Conservation (phyloP, 1,140 invertebrate genomes). For the Drosophila athabasca region DNA sequence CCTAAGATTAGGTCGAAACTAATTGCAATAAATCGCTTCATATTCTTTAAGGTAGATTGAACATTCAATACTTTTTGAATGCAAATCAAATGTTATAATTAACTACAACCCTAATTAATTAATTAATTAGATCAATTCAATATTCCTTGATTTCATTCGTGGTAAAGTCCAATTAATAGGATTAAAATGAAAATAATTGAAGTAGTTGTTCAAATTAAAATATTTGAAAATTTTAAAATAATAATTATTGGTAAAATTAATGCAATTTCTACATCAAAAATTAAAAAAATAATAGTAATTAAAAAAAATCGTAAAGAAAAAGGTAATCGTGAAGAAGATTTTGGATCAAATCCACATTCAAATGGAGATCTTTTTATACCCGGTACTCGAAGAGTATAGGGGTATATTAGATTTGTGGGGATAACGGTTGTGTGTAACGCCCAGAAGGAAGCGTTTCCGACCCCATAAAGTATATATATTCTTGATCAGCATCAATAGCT, state of each 20-base stretch:
- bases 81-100: constrained; percentile 87
- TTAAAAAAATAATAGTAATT: no score
- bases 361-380: constrained; percentile 86
- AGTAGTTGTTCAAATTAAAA: constrained; percentile 83
- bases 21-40: no score
- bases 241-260: constrained; percentile 61
- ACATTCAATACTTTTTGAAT: constrained; percentile 85
- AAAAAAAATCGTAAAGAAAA: constrained; percentile 87
- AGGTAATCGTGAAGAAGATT: constrained; percentile 84
- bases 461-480: no score
- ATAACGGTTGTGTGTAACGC: no score
- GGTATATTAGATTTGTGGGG: no score
- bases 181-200: no score
- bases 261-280: constrained; percentile 83
- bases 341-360: constrained; percentile 87
- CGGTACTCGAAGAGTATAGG: no score
- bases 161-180: no score
- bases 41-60: constrained; percentile 85
- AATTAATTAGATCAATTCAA: constrained; percentile 86
- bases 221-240: constrained; percentile 70
- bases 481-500: no score
- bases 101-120: constrained; percentile 86
- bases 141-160: constrained; percentile 87
- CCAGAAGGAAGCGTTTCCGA: no score
- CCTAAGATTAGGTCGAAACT: no score